Percentiles rank a stretch among this genome's conserved stretches.
These are phyloP conservation scores for Diaperis boleti DNA, from an alignment of 2,888 invertebrate genomes.

Conservation along the genomic window DNA sequence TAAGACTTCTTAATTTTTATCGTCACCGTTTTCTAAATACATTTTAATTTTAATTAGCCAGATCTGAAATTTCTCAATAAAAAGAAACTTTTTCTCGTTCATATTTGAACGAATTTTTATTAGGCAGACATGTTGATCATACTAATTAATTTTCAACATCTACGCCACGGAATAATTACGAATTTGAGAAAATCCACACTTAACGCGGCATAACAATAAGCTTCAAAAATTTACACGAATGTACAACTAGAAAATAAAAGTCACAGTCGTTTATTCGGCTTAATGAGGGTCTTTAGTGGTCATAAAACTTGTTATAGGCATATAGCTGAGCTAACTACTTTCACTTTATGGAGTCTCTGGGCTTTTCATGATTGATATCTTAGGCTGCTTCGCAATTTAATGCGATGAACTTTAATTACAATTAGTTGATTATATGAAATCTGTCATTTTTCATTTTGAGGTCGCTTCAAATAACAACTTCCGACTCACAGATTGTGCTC, in stretches of 20 bases:
- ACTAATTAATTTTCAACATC: constrained; percentile 8
- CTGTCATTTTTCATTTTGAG: too few species aligned
- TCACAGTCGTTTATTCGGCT: neutral
- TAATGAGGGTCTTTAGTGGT: constrained; percentile 9
- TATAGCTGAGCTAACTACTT: constrained; percentile 21
- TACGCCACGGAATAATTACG: neutral
- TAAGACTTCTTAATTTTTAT: constrained; percentile 33
- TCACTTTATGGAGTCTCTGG: constrained; percentile 8
- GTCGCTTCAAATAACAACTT: too few species aligned
- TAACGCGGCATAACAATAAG: too few species aligned
- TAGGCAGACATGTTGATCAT: constrained; percentile 22
- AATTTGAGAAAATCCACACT: neutral
- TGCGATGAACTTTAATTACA: too few species aligned
- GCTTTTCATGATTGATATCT: constrained; percentile 12
- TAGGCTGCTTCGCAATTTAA: neutral
- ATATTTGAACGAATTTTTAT: constrained; percentile 34
- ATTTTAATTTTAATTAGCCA: constrained; percentile 28
- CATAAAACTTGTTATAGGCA: constrained; percentile 16
- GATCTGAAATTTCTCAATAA: constrained; percentile 28
- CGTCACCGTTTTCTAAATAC: too few species aligned
- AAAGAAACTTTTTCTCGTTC: constrained; percentile 10
- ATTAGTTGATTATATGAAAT: too few species aligned
- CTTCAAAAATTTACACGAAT: too few species aligned
- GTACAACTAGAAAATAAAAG: too few species aligned
- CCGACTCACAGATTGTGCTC: too few species aligned